Evolutionary conservation across 2,888 invertebrate genomes (phyloP).

Genomic region (Aquatica leii): DNA sequence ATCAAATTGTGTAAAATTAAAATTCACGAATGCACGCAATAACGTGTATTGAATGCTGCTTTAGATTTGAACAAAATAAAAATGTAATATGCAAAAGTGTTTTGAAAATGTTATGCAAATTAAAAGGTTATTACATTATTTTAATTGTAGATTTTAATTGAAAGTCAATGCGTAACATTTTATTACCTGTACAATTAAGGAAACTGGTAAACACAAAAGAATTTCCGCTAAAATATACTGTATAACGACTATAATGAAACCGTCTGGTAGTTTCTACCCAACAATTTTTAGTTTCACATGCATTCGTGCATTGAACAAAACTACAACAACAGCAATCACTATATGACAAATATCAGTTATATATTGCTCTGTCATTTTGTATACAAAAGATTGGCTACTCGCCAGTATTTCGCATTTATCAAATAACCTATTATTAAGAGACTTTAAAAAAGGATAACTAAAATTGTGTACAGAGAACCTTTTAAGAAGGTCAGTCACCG

Average conservation of each 20-base stretch:
- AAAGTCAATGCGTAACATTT: constrained; percentile 5
- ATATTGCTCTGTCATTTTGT: constrained; percentile 19
- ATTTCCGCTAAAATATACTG: constrained; percentile 18
- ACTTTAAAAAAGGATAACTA: constrained; percentile 15
- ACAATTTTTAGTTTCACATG: constrained; percentile 38
- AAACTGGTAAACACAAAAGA: constrained; percentile 17
- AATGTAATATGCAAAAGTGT: no score
- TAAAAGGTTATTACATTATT: not conserved
- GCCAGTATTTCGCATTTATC: constrained; percentile 19
- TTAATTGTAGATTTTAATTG: constrained; percentile 4
- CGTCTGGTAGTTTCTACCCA: constrained; percentile 39
- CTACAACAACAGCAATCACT: constrained; percentile 19
- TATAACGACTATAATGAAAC: constrained; percentile 38
- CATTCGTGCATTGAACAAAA: constrained; percentile 30
- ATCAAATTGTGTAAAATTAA: no score
- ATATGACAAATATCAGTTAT: constrained; percentile 30
- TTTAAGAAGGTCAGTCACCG: constrained; percentile 31
- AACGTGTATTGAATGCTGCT: no score
- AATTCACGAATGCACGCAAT: no score
- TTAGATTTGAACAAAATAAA: no score
- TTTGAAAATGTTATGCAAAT: no score
- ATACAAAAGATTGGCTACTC: constrained; percentile 18
- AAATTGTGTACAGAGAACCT: constrained; percentile 14
- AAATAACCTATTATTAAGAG: constrained; percentile 24
- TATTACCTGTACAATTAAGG: constrained; percentile 3